A percentile compares a stretch with the other conserved stretches of the same genome.
These are phyloP conservation scores for Saguinus imperator DNA, from an alignment of 2,113 vertebrate species.

Conservation along the genomic window DNA sequence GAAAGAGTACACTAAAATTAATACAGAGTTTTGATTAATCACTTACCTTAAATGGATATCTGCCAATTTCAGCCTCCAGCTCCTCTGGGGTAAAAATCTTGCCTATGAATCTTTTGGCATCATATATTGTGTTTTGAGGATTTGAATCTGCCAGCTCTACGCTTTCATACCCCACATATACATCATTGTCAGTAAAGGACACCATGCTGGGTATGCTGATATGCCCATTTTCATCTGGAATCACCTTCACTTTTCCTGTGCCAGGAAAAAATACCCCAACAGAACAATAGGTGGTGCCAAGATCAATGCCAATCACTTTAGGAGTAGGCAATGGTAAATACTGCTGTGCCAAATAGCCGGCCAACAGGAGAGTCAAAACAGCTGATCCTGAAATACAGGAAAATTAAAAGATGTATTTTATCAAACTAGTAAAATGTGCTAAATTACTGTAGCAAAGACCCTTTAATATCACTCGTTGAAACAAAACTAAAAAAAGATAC, in stretches of 20 bases:
- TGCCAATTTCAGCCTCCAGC: slow-evolving; percentile 89
- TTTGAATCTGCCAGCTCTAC: slow-evolving; percentile 91
- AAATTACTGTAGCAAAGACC: neutral
- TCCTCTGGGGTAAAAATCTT: slow-evolving; percentile 90
- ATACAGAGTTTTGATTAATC: neutral
- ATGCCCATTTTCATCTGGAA: slow-evolving; percentile 90
- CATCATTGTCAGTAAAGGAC: slow-evolving; percentile 87
- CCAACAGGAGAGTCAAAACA: slow-evolving; percentile 92
- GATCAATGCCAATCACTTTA: slow-evolving; percentile 94
- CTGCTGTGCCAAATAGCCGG: slow-evolving; percentile 96
- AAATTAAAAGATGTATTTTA: neutral
- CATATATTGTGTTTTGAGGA: slow-evolving; percentile 96
- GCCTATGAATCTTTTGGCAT: slow-evolving; percentile 97
- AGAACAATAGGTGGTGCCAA: slow-evolving; percentile 97
- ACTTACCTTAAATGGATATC: slow-evolving; percentile 96
- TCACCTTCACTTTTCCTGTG: slow-evolving; percentile 92
- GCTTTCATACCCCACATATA: slow-evolving; percentile 91
- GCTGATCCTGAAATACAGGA: slow-evolving; percentile 89
- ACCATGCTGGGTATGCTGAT: slow-evolving; percentile 95
- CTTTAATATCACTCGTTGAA: neutral
- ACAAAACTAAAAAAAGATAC: neutral
- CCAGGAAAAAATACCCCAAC: slow-evolving; percentile 96
- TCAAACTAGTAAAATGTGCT: neutral
- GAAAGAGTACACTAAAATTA: neutral
- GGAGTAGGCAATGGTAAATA: slow-evolving; percentile 95